These are phyloP conservation scores for Eonycteris spelaea DNA, from an alignment of 2,113 vertebrate species.

Conservation along the genomic window DNA sequence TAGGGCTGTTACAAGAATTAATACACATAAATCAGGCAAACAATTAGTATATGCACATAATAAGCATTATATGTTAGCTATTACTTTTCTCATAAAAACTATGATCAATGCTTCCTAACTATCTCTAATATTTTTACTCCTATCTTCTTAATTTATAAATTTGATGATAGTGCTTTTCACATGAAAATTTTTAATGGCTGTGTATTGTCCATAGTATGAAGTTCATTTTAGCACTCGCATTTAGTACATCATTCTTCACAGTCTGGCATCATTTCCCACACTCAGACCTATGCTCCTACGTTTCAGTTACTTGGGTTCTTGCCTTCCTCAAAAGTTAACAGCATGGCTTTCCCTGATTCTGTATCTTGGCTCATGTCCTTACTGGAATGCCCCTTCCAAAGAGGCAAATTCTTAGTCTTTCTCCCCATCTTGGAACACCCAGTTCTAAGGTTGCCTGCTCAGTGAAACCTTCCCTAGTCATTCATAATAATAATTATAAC, in stretches of 20 bases:
- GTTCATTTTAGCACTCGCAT: neutral
- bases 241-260: neutral
- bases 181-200: neutral
- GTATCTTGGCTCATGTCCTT: neutral
- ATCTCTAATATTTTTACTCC: neutral
- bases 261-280: neutral
- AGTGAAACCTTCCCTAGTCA: neutral
- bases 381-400: neutral
- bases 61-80: neutral
- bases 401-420: neutral
- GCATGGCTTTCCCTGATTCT: neutral
- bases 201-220: neutral
- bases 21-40: neutral
- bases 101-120: neutral
- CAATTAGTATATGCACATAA: neutral
- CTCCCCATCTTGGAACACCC: neutral
- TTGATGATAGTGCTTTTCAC: neutral
- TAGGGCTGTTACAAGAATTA: neutral
- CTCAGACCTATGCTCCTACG: neutral
- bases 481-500: neutral
- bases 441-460: neutral
- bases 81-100: neutral
- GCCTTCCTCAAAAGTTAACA: neutral
- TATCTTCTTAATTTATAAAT: neutral
- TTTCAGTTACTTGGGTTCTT: neutral